These are phyloP conservation scores for Dilophus febrilis DNA, from an alignment of 2,888 invertebrate genomes.

Conservation along the genomic window DNA sequence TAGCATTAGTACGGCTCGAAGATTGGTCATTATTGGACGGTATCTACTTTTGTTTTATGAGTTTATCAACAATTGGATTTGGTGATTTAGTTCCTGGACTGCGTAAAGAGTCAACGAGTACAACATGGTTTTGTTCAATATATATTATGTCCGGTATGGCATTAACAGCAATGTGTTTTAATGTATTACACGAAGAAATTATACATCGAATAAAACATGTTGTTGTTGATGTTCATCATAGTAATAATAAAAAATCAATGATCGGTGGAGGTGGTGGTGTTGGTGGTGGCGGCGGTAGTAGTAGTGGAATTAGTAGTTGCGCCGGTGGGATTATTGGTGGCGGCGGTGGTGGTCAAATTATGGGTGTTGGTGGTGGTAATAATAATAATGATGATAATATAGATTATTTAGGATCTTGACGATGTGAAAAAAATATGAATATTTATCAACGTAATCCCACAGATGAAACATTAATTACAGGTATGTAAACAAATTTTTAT, in stretches of 20 bases:
- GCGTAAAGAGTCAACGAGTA: constrained; percentile 32
- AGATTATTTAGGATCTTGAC: constrained; percentile 26
- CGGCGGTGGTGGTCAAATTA: constrained; percentile 15
- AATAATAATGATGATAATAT: constrained; percentile 12
- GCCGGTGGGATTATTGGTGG: constrained; percentile 10
- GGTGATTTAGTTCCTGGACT: constrained; percentile 68
- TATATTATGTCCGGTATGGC: constrained; percentile 79
- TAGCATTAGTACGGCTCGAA: constrained; percentile 76
- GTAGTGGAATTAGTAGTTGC: constrained; percentile 1
- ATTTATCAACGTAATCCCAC: constrained; percentile 37
- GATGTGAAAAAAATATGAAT: constrained; percentile 26
- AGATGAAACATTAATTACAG: constrained; percentile 38
- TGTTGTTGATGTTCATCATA: constrained; percentile 27
- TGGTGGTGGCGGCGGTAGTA: too few relatives aligned
- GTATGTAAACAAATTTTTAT: constrained; percentile 14
- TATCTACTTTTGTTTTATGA: constrained; percentile 91
- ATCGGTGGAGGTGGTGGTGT: constrained; percentile 14
- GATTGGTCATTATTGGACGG: constrained; percentile 81
- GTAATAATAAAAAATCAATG: constrained; percentile 16
- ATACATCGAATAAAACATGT: constrained; percentile 60
- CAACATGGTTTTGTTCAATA: constrained; percentile 76
- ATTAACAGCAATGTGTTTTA: constrained; percentile 79
- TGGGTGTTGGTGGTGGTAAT: constrained; percentile 3
- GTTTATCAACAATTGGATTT: constrained; percentile 81
- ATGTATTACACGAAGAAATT: constrained; percentile 76